phyloP scores from a whole-genome alignment of 37 sponge, comb jelly and placozoan species.

The Spongilla lacustris region DNA sequence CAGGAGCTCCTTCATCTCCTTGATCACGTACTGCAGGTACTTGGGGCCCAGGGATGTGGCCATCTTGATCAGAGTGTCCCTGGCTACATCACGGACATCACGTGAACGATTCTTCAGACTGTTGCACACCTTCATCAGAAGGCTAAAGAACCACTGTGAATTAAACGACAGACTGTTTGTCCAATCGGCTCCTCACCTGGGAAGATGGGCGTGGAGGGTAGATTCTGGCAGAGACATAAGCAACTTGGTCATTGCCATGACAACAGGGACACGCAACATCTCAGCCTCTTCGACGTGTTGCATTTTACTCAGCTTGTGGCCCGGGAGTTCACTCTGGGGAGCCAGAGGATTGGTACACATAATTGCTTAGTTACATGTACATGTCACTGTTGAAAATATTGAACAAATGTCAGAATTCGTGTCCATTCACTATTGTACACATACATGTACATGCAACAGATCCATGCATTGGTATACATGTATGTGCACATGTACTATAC shows the following conservation, averaged over 20 bases:
- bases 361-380: neutral
- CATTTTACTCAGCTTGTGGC: constrained; percentile 32
- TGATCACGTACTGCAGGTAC: constrained; percentile 70
- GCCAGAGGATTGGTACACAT: too few relatives aligned
- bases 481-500: too few relatives aligned
- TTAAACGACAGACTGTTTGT: neutral
- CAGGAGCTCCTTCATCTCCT: constrained; percentile 83
- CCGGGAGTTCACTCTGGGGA: neutral
- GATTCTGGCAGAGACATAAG: constrained; percentile 72
- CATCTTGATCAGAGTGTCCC: constrained; percentile 84
- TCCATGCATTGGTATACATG: too few relatives aligned
- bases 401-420: too few relatives aligned
- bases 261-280: constrained; percentile 77
- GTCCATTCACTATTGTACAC: too few relatives aligned
- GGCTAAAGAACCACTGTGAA: constrained; percentile 19
- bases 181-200: constrained; percentile 54
- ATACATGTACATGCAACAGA: too few relatives aligned
- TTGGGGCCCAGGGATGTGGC: constrained; percentile 71
- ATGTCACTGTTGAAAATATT: neutral
- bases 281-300: constrained; percentile 48
- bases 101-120: constrained; percentile 67
- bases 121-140: constrained; percentile 82
- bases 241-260: constrained; percentile 87
- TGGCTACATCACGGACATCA: constrained; percentile 76
- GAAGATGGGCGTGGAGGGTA: constrained; percentile 66